Evolutionary conservation across 2,888 invertebrate genomes (phyloP).

Genomic region (Ochropleura plecta): DNA sequence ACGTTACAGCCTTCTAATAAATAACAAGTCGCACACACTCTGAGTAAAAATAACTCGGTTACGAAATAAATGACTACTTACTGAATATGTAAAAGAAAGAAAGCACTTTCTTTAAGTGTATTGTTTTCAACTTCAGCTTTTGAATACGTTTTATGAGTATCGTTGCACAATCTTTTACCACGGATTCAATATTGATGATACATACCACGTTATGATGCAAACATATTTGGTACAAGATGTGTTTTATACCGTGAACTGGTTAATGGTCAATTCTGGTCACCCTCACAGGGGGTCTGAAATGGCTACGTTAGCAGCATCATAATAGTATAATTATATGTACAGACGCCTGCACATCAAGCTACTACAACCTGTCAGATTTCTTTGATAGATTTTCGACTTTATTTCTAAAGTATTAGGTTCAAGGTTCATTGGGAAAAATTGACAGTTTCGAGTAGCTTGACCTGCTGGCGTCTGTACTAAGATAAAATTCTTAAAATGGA

Average conservation of each 20-base stretch:
- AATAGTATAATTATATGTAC: no score
- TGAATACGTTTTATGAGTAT: background rate
- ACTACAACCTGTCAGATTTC: no score
- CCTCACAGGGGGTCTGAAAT: no score
- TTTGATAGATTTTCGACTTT: no score
- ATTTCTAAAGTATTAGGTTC: no score
- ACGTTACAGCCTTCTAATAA: constrained; percentile 19
- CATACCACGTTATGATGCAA: background rate
- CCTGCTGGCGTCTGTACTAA: no score
- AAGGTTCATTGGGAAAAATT: no score
- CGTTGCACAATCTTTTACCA: background rate
- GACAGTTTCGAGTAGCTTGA: no score
- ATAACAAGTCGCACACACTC: constrained; percentile 8
- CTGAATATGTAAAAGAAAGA: background rate
- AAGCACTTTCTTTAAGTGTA: background rate
- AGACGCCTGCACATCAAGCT: no score
- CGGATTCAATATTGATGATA: background rate
- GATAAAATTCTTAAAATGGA: no score
- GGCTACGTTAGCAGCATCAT: no score
- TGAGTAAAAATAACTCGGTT: constrained; percentile 20
- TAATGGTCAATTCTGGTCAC: no score
- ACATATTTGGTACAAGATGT: background rate
- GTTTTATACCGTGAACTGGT: background rate
- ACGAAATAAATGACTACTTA: constrained; percentile 21
- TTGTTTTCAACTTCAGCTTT: background rate